A percentile compares a stretch with the other conserved stretches of the same genome.
Evolutionary conservation across 2,113 vertebrate species (phyloP).

Genomic region (Condylura cristata): DNA sequence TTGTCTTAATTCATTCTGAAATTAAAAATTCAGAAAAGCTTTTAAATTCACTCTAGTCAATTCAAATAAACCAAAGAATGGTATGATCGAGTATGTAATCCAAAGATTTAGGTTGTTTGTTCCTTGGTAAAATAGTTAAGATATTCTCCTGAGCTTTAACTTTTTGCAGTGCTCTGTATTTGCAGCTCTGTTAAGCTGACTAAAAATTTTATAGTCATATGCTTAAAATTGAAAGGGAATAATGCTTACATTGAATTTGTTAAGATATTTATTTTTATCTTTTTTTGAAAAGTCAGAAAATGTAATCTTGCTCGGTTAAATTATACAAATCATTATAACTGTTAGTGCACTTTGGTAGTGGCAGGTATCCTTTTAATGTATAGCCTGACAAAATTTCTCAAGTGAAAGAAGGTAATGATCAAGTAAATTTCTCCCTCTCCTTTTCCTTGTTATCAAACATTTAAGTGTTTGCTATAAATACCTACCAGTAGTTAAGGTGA

Average conservation of each 20-base stretch:
- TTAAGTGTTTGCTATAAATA: background rate
- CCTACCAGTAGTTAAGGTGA: background rate
- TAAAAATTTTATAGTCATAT: background rate
- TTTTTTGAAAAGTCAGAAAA: background rate
- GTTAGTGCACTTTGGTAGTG: background rate
- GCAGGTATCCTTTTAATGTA: background rate
- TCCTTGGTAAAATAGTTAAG: background rate
- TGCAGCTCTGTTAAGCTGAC: background rate
- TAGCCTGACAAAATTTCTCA: background rate
- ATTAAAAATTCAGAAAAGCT: background rate
- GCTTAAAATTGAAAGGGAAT: slow-evolving; percentile 10
- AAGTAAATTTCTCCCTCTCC: background rate
- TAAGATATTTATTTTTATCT: slow-evolving; percentile 1
- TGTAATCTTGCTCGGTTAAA: background rate
- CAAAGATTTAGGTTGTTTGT: slow-evolving; percentile 7
- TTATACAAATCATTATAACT: background rate
- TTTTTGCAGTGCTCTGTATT: background rate
- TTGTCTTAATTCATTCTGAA: slow-evolving; percentile 35
- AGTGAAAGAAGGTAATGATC: slow-evolving; percentile 3
- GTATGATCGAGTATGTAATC: background rate
- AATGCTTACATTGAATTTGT: background rate
- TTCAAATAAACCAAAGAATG: background rate
- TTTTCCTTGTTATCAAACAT: background rate
- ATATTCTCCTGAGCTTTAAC: background rate
- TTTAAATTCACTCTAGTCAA: background rate